Base-by-base conservation (phyloP, 2,113 vertebrate species). In the Nesogale talazaci region DNA sequence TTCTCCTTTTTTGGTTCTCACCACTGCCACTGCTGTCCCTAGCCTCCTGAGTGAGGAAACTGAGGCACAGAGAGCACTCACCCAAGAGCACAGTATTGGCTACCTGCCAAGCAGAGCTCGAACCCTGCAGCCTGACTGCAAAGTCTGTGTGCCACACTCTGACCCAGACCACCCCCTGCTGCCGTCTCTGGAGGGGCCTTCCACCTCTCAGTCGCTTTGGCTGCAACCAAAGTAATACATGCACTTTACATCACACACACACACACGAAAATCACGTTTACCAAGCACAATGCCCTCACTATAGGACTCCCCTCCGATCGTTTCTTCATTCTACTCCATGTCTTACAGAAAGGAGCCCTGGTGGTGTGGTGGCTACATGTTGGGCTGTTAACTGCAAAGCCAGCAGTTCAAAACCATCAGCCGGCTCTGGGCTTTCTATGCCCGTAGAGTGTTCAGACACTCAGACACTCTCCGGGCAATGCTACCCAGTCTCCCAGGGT, bases 1-100 rank as follows among this genome's bases (percentile, higher is more conserved):
- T 27, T 11, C 6, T 15, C 40, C 75, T 4, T 11, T 14, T 22
- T n/a, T 5, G 70, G 5, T 3, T 12, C 12, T 38, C 38, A 40
- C 14, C 8, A 9, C 74, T 2, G 0, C 46, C 57, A 36, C 1
- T 4, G 36, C 20, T 3, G 14, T 14, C 38, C 36, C 17, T 46
- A 8, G 0, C 1, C 8, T 56, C 34, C 67, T 12, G 19, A 65
- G 22, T 3, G 16, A 76, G 76, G 77, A 82, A 11, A 46, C 78
- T 3, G 38, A 93, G 75, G 42, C n/a, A 6, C 23, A 29, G 67
- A 2, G 72, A 42, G 7, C 16, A n/a, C 76, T 74, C 23, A 56
- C 72, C 72, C 40, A 40, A 17, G 42, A 52, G 25, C 59, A 40
- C 74, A 19, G n/a, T 77, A 0, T 31, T 11, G 59, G 72, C 29